Conservation (phyloP, 2,113 vertebrate species). For the Nesospiza acunhae region DNA sequence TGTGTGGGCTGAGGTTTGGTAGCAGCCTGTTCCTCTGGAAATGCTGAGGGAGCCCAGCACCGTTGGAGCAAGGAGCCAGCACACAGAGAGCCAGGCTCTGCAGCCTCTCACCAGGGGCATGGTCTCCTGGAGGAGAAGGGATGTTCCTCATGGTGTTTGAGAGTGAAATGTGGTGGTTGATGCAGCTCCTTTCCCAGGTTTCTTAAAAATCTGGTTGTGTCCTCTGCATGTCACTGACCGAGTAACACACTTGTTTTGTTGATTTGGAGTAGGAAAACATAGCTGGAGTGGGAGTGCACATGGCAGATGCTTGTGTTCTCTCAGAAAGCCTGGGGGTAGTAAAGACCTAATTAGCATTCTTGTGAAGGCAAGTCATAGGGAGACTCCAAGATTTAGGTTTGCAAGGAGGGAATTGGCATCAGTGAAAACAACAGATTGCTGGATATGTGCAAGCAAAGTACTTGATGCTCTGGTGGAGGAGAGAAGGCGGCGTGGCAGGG, state of each 20-base stretch:
- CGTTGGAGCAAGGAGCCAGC: not conserved
- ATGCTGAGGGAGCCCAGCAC: not conserved
- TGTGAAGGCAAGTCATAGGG: slow-evolving; percentile 22
- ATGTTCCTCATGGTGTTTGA: not conserved
- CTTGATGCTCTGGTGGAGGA: slow-evolving; percentile 9
- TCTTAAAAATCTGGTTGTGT: not conserved
- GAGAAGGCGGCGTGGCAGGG: not conserved
- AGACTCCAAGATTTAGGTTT: slow-evolving; percentile 25
- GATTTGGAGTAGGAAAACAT: slow-evolving; percentile 20
- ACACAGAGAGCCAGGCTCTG: accelerated
- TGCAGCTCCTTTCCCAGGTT: not conserved
- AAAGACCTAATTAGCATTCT: slow-evolving; percentile 55
- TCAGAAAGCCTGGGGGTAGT: slow-evolving; percentile 53
- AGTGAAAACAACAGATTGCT: slow-evolving; percentile 40
- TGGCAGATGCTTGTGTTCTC: slow-evolving; percentile 51
- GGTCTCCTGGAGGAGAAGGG: not conserved
- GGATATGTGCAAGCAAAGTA: not conserved
- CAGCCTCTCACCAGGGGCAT: accelerated
- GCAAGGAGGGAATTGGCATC: not conserved
- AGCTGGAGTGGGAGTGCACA: slow-evolving; percentile 31
- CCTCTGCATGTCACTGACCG: slow-evolving; percentile 27
- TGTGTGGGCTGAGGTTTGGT: not conserved
- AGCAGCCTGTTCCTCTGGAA: not conserved
- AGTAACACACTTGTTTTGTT: slow-evolving; percentile 53
- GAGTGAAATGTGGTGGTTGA: not conserved